Evolutionary conservation across 92 coral and sea anemone genomes (phyloP).

Genomic region (Chrysogorgia sp.): DNA sequence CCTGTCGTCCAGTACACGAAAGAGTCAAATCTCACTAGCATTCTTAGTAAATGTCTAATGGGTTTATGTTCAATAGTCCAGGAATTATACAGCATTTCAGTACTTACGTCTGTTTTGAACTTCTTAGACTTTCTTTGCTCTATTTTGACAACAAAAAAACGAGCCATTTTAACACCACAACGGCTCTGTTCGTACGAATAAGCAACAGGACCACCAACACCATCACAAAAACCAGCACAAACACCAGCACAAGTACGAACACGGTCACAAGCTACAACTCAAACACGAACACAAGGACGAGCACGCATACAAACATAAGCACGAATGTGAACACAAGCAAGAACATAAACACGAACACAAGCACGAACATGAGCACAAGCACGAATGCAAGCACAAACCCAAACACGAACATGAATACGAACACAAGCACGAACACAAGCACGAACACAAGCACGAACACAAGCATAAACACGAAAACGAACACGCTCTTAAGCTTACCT

Average conservation of each 20-base stretch:
- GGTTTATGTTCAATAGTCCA: background rate
- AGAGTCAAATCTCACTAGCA: too few species aligned
- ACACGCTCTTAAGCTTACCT: background rate
- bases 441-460: too few species aligned
- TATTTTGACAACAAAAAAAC: background rate
- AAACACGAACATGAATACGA: background rate
- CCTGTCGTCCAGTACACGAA: too few species aligned
- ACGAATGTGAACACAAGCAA: background rate
- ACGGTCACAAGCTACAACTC: background rate
- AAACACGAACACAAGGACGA: background rate
- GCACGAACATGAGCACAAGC: background rate
- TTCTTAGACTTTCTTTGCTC: constrained; percentile 29
- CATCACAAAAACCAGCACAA: background rate
- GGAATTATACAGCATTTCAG: background rate
- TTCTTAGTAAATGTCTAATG: background rate
- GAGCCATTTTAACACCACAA: background rate
- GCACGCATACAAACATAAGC: background rate
- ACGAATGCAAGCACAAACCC: background rate
- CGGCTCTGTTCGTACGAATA: background rate
- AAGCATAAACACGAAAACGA: background rate
- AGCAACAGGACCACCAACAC: background rate
- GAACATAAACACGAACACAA: background rate
- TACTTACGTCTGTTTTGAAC: constrained; percentile 43
- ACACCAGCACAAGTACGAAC: background rate
- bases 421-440: background rate